Conservation (phyloP, 1,140 invertebrate genomes). For the Drosophila triauraria region DNA sequence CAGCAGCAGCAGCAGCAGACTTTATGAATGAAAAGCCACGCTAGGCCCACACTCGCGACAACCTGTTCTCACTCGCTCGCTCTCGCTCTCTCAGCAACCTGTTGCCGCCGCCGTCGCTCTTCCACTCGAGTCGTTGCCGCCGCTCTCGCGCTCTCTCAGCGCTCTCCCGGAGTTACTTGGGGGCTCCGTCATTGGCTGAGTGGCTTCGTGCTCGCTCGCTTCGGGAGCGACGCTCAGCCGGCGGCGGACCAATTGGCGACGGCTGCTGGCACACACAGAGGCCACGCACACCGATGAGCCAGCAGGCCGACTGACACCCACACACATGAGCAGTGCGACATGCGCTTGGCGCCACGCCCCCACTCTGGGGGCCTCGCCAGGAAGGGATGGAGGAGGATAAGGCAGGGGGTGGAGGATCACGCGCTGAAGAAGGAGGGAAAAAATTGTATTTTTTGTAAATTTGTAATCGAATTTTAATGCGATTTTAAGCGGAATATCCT, state of each 20-base stretch:
- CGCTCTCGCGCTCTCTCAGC: slow-evolving; percentile 2
- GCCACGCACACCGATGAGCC: neutral
- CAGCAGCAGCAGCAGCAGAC: slow-evolving; percentile 1
- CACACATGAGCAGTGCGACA: neutral
- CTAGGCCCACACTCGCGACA: slow-evolving; percentile 9
- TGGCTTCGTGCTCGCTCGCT: slow-evolving; percentile 26
- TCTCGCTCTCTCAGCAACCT: slow-evolving; percentile 12
- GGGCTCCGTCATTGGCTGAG: slow-evolving; percentile 1
- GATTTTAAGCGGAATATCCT: too few relatives aligned
- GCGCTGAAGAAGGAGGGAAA: too few relatives aligned
- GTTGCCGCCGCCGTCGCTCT: slow-evolving; percentile 26
- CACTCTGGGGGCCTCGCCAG: neutral
- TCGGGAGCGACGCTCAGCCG: slow-evolving; percentile 11
- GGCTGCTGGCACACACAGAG: neutral
- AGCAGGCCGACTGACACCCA: neutral
- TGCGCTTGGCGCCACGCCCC: neutral
- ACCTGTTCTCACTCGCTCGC: slow-evolving; percentile 21
- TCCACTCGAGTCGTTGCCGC: slow-evolving; percentile 15
- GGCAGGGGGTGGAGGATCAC: neutral
- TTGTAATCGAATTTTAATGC: too few relatives aligned
- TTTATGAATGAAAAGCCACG: slow-evolving; percentile 53
- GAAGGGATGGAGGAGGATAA: too few relatives aligned
- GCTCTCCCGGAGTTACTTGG: neutral
- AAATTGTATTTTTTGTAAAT: too few relatives aligned
- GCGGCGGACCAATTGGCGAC: slow-evolving; percentile 8